Evolutionary conservation across 2,888 invertebrate species (phyloP).

Genomic region (Andrena minutula): DNA sequence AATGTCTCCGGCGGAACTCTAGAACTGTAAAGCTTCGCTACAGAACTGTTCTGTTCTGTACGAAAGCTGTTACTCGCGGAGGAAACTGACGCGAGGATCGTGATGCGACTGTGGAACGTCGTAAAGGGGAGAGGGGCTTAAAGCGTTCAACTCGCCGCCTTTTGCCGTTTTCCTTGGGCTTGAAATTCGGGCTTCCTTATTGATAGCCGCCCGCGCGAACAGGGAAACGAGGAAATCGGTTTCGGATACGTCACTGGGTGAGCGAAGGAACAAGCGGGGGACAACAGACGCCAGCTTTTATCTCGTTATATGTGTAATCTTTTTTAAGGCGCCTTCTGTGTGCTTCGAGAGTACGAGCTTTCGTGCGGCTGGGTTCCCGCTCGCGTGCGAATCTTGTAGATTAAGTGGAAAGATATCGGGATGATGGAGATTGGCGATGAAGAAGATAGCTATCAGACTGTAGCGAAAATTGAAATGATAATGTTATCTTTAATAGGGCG

Average conservation of each 20-base stretch:
- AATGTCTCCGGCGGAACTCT: slow-evolving; percentile 76
- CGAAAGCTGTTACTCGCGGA: slow-evolving; percentile 73
- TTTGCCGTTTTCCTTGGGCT: slow-evolving; percentile 40
- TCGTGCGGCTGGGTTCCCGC: not conserved
- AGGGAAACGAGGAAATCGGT: slow-evolving; percentile 53
- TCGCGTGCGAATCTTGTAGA: not conserved
- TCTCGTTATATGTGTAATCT: slow-evolving; percentile 18
- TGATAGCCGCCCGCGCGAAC: slow-evolving; percentile 34
- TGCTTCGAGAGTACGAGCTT: not conserved
- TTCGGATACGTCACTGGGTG: slow-evolving; percentile 52
- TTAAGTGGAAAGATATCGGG: not conserved
- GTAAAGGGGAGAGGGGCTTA: slow-evolving; percentile 70
- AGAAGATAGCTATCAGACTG: not conserved
- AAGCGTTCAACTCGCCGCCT: slow-evolving; percentile 51
- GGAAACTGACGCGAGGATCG: slow-evolving; percentile 72
- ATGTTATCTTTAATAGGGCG: no score
- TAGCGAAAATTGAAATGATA: not conserved
- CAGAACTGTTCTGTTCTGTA: slow-evolving; percentile 71
- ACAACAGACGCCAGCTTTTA: slow-evolving; percentile 38
- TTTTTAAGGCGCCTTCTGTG: not conserved
- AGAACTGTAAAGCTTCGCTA: slow-evolving; percentile 74
- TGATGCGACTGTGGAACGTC: slow-evolving; percentile 73
- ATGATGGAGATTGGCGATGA: not conserved
- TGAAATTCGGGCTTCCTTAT: slow-evolving; percentile 61
- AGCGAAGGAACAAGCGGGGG: slow-evolving; percentile 38